These are phyloP conservation scores for Drosophila yakuba DNA, from an alignment of 1,140 invertebrate species.

Conservation along the genomic window DNA sequence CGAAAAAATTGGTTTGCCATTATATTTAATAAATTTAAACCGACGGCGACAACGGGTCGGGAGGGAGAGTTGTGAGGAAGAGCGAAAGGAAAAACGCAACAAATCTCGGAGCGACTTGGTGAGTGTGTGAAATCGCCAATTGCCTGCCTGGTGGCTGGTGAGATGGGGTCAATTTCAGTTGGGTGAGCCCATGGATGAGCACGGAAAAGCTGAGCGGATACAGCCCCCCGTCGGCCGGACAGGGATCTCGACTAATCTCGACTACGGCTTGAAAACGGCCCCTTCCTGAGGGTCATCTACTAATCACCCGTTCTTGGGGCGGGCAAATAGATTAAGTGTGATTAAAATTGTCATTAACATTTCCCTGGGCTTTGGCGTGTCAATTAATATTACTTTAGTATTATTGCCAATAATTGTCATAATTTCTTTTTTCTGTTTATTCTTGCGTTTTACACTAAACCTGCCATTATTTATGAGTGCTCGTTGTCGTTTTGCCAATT, in stretches of 20 bases:
- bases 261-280: background rate
- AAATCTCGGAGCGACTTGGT: constrained; percentile 19
- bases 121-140: constrained; percentile 47
- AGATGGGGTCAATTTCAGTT: constrained; percentile 53
- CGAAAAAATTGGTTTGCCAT: constrained; percentile 58
- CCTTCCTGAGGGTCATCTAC: background rate
- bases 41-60: constrained; percentile 18
- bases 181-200: constrained; percentile 12
- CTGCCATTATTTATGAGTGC: constrained; percentile 65
- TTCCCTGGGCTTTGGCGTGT: constrained; percentile 49
- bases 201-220: background rate
- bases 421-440: constrained; percentile 24
- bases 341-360: constrained; percentile 63
- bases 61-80: background rate
- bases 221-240: background rate
- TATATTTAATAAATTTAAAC: constrained; percentile 69
- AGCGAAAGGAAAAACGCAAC: constrained; percentile 29
- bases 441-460: constrained; percentile 45
- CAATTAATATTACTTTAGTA: constrained; percentile 69
- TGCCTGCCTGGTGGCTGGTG: constrained; percentile 44
- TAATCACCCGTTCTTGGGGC: no score
- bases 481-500: constrained; percentile 49
- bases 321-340: constrained; percentile 55
- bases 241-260: constrained; percentile 3
- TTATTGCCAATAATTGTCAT: constrained; percentile 69